These are phyloP conservation scores for Oreortyx pictus DNA, from an alignment of 2,797 vertebrate species.

Conservation along the genomic window DNA sequence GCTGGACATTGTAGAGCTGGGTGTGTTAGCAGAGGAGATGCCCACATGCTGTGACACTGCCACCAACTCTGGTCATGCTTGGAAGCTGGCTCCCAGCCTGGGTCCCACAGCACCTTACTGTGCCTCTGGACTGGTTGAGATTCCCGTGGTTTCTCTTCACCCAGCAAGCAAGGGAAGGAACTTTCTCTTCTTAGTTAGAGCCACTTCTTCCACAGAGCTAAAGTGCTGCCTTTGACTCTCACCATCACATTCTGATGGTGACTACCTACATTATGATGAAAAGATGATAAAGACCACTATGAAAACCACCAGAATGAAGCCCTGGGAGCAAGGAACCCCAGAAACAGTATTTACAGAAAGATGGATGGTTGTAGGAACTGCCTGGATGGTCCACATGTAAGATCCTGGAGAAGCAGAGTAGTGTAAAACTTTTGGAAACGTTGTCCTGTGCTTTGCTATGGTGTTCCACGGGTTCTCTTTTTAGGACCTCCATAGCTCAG, in stretches of 20 bases:
- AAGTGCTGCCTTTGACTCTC: neutral
- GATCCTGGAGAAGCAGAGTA: neutral
- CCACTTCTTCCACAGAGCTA: neutral
- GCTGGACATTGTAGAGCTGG: rapidly evolving
- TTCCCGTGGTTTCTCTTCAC: neutral
- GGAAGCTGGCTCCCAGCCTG: rapidly evolving
- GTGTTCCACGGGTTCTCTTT: neutral
- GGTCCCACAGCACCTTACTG: neutral
- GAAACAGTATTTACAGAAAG: neutral
- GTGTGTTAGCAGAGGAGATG: neutral
- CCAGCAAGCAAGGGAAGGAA: neutral
- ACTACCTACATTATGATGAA: rapidly evolving
- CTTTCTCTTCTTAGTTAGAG: neutral
- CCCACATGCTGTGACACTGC: neutral
- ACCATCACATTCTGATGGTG: neutral
- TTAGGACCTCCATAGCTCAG: neutral
- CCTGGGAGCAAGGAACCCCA: neutral
- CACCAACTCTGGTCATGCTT: neutral
- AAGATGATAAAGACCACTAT: neutral
- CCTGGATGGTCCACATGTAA: neutral
- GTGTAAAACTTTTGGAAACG: neutral
- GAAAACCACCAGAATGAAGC: neutral
- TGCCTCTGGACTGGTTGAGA: neutral
- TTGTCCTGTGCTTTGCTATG: rapidly evolving
- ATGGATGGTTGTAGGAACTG: neutral